phyloP scores from a whole-genome alignment of 2,888 invertebrate species.

The Cistogaster globosa region DNA sequence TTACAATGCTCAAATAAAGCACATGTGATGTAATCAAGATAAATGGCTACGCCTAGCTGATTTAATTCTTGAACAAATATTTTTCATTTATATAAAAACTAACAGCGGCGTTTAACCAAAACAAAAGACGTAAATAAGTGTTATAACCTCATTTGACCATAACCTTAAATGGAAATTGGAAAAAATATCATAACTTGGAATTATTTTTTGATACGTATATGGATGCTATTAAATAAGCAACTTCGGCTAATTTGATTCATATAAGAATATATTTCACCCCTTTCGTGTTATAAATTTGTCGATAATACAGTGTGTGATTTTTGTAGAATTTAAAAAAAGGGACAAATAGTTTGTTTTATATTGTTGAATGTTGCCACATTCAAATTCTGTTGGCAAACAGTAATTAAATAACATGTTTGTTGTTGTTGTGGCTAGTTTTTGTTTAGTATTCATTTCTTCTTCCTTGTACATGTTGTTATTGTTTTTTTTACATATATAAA shows the following conservation, averaged over 20 bases:
- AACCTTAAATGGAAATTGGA: conserved; percentile 77
- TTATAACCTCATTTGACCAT: conserved; percentile 78
- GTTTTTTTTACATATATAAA: not conserved
- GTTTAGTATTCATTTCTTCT: conserved; percentile 10
- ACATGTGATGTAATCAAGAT: conserved; percentile 69
- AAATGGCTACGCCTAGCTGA: conserved; percentile 49
- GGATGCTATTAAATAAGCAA: conserved; percentile 62
- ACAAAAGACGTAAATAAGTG: conserved; percentile 75
- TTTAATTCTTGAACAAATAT: conserved; percentile 4
- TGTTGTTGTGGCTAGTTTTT: not conserved
- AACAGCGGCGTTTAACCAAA: conserved; percentile 28
- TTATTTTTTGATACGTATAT: conserved; percentile 65
- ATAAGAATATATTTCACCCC: no score
- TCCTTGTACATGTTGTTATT: not conserved
- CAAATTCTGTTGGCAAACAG: not conserved
- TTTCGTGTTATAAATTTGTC: not conserved
- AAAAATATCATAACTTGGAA: conserved; percentile 68
- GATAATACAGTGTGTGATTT: conserved; percentile 42
- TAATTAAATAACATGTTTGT: conserved; percentile 33
- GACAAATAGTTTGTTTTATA: not conserved
- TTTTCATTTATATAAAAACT: not conserved
- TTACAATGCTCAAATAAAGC: conserved; percentile 21
- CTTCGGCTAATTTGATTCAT: no score
- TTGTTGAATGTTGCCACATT: conserved; percentile 36
- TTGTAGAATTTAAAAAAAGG: conserved; percentile 26